These are phyloP conservation scores for Oreochromis mossambicus DNA, from an alignment of 2,797 vertebrate species.

Conservation along the genomic window DNA sequence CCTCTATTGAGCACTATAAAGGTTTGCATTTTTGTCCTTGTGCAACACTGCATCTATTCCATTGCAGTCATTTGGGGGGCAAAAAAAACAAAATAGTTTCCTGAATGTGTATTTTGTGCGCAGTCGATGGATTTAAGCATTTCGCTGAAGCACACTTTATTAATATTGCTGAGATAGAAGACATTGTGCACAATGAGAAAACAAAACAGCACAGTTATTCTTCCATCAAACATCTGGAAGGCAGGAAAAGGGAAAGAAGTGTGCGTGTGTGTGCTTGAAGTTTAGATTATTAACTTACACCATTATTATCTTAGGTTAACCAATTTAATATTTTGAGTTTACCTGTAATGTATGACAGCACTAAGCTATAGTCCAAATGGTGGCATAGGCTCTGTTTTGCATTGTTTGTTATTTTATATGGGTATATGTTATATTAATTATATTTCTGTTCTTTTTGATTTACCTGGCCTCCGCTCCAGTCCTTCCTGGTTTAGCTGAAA, in stretches of 20 bases:
- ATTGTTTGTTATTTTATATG: no score
- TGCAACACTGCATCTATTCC: not conserved
- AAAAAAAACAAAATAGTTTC: not conserved
- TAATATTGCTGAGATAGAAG: slow-evolving; percentile 3
- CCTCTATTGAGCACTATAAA: not conserved
- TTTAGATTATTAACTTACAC: not conserved
- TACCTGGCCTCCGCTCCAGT: no score
- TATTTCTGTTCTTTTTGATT: no score
- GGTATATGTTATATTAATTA: no score
- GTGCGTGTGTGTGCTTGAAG: rapidly evolving
- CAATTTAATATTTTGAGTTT: no score
- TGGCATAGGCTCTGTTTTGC: no score
- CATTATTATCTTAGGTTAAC: no score
- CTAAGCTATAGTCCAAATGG: no score
- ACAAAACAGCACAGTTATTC: not conserved
- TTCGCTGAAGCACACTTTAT: not conserved
- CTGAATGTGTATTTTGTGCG: not conserved
- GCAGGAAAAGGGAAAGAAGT: not conserved
- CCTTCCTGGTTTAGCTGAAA: no score
- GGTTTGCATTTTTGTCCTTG: not conserved
- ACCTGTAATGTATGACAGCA: no score
- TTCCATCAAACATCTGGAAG: not conserved
- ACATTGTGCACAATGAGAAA: not conserved
- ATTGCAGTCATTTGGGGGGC: not conserved
- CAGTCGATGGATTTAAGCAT: not conserved